Evolutionary conservation across 1,140 invertebrate genomes (phyloP).

Genomic region (Ceratina calcarata): DNA sequence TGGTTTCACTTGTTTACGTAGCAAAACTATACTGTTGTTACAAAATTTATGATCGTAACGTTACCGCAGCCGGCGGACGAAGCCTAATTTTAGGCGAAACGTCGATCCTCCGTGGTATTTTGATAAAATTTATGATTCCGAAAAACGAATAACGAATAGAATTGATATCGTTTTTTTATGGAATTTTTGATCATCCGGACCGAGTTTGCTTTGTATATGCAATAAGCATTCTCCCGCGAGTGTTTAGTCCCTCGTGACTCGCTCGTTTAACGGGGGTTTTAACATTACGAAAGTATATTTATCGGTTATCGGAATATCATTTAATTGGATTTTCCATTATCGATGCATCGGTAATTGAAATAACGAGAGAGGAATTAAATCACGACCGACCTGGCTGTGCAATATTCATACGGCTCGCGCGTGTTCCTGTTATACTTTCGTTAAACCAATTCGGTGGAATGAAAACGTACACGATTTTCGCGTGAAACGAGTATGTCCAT

Average conservation of each 20-base stretch:
- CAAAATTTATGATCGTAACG: too few relatives aligned
- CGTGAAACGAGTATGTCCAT: background rate
- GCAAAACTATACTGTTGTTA: too few relatives aligned
- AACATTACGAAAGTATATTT: conserved; percentile 36
- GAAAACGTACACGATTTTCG: background rate
- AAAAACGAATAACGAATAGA: too few relatives aligned
- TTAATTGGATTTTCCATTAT: conserved; percentile 51
- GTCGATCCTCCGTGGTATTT: too few relatives aligned
- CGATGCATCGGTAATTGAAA: conserved; percentile 40
- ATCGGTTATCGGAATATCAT: conserved; percentile 31
- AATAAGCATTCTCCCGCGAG: background rate
- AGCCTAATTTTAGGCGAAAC: too few relatives aligned
- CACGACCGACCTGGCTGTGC: background rate
- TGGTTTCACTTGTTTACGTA: background rate
- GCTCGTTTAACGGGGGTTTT: conserved; percentile 24
- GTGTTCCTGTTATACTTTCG: background rate
- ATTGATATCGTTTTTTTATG: background rate
- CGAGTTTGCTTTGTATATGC: background rate
- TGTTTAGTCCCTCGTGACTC: background rate
- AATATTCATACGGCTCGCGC: background rate
- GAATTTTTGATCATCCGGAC: conserved; percentile 18
- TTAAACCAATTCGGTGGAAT: conserved; percentile 15
- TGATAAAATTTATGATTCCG: too few relatives aligned
- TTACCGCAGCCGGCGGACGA: too few relatives aligned
- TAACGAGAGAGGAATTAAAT: conserved; percentile 44